phyloP scores from a whole-genome alignment of 1,140 invertebrate species.

The Pomacea maculata region DNA sequence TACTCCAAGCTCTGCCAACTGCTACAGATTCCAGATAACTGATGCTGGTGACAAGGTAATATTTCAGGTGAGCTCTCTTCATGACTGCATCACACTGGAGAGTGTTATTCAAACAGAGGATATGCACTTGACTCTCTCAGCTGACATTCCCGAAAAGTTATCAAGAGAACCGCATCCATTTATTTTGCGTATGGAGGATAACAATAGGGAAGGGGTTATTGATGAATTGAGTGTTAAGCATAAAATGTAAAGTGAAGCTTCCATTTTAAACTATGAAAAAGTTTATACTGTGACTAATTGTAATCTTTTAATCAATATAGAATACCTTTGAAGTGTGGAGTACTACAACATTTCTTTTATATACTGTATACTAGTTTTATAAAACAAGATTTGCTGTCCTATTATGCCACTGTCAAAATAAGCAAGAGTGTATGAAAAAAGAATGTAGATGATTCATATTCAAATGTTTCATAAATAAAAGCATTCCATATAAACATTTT shows the following conservation, averaged over 20 bases:
- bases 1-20: conserved; percentile 48
- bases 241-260: conserved; percentile 6
- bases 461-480: too few relatives aligned
- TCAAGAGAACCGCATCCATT: conserved; percentile 47
- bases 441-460: too few relatives aligned
- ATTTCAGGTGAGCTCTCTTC: conserved; percentile 46
- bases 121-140: conserved; percentile 37
- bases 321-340: neutral
- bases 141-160: conserved; percentile 38
- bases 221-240: conserved; percentile 57
- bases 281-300: neutral
- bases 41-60: conserved; percentile 44
- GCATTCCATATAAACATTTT: too few relatives aligned
- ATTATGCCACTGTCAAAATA: too few relatives aligned
- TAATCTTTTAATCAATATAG: neutral
- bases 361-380: too few relatives aligned
- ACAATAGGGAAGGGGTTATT: conserved; percentile 51
- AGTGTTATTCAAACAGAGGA: conserved; percentile 41
- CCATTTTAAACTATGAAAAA: neutral
- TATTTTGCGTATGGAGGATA: conserved; percentile 56
- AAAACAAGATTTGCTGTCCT: too few relatives aligned
- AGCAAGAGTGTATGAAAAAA: too few relatives aligned
- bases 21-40: conserved; percentile 52
- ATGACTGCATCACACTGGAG: conserved; percentile 53
- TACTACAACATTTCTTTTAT: too few relatives aligned